These are phyloP conservation scores for Mormyrops boulengeri DNA, from an alignment of 2,797 vertebrate genomes.

Conservation along the genomic window DNA sequence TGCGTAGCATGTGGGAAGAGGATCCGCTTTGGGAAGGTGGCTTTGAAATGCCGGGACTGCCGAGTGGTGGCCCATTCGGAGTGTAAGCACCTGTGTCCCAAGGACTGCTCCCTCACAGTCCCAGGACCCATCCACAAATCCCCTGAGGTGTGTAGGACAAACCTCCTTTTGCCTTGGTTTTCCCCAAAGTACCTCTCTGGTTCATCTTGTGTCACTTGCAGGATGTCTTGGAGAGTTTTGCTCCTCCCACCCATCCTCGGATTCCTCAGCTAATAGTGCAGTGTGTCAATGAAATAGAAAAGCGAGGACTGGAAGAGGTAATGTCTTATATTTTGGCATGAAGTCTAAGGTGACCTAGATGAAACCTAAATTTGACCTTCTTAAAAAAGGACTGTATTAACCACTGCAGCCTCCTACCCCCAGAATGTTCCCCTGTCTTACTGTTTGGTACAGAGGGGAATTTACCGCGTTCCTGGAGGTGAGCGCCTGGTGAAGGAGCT, in stretches of 20 bases:
- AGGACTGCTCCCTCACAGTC: conserved; percentile 34
- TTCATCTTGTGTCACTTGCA: conserved; percentile 28
- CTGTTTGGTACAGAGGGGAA: conserved; percentile 58
- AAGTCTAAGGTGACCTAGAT: neutral
- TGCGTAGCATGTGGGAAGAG: conserved; percentile 68
- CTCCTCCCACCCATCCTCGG: conserved; percentile 38
- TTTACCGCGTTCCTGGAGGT: conserved; percentile 71
- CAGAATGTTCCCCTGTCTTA: neutral
- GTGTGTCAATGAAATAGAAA: conserved; percentile 67
- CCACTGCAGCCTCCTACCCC: neutral
- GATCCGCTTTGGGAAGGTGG: conserved; percentile 74
- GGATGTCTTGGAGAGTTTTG: conserved; percentile 59
- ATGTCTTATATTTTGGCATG: neutral
- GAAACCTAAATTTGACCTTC: neutral
- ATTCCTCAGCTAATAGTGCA: conserved; percentile 59
- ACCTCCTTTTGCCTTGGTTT: neutral
- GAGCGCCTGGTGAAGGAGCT: conserved; percentile 72
- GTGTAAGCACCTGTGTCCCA: conserved; percentile 54
- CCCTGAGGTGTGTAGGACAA: conserved; percentile 31
- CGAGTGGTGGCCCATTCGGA: conserved; percentile 66
- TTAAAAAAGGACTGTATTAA: neutral
- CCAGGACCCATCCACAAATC: conserved; percentile 10
- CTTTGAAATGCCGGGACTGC: conserved; percentile 69
- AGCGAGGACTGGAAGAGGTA: conserved; percentile 60
- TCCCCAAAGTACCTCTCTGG: neutral